phyloP scores from a whole-genome alignment of 2,113 vertebrate genomes.

The Chionis minor region DNA sequence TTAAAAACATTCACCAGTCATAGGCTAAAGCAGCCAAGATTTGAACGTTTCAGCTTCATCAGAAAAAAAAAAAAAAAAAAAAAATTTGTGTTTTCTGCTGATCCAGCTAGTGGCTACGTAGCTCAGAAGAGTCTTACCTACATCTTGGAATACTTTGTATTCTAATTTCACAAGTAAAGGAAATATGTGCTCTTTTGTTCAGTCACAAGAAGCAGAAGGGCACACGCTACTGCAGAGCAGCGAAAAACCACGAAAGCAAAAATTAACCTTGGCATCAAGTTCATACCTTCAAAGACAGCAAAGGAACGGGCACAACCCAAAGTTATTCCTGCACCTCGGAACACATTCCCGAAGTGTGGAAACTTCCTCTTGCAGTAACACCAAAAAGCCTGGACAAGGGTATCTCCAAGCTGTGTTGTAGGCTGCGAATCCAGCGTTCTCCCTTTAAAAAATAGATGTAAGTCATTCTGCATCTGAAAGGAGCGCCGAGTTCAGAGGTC shows the following conservation, averaged over 20 bases:
- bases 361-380: neutral
- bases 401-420: neutral
- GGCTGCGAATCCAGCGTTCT: neutral
- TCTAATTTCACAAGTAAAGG: neutral
- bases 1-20: neutral
- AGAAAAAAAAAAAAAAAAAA: neutral
- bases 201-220: neutral
- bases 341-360: neutral
- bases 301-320: accelerated
- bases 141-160: neutral
- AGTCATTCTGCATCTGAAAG: neutral
- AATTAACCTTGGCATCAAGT: neutral
- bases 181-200: neutral
- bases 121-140: neutral
- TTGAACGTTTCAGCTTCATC: neutral
- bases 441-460: neutral
- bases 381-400: neutral
- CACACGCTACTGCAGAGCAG: no score
- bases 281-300: accelerated
- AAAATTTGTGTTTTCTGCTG: neutral
- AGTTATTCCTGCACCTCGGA: accelerated
- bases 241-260: neutral
- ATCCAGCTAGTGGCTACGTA: neutral
- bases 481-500: neutral
- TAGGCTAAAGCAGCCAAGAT: neutral